Conservation (phyloP, 2,797 vertebrate genomes). For the Oreonectes daqikongensis region DNA sequence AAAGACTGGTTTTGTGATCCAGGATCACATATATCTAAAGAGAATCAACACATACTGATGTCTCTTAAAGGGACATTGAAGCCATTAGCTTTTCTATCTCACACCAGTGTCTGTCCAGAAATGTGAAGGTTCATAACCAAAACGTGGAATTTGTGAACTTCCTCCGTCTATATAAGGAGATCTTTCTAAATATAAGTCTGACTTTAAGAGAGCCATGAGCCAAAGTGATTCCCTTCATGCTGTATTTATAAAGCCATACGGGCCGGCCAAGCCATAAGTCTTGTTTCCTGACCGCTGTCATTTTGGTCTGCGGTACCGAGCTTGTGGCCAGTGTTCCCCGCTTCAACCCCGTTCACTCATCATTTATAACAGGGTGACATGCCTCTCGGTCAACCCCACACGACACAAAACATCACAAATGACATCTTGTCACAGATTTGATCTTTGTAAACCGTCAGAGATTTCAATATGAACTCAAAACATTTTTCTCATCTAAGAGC, state of each 20-base stretch:
- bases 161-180: conserved; percentile 50
- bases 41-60: no score
- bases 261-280: conserved; percentile 60
- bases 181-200: conserved; percentile 51
- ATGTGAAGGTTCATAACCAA: conserved; percentile 11
- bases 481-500: no score
- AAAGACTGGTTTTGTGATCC: no score
- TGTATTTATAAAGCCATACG: conserved; percentile 57
- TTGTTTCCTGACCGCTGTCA: conserved; percentile 73
- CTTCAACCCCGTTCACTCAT: conserved; percentile 67
- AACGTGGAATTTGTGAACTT: conserved; percentile 38
- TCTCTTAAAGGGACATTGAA: no score
- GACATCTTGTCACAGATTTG: background rate
- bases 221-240: conserved; percentile 55
- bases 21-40: no score
- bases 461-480: background rate
- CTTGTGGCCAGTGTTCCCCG: conserved; percentile 66
- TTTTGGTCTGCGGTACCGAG: conserved; percentile 72
- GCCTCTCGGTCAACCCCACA: background rate
- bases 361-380: conserved; percentile 52
- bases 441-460: no score
- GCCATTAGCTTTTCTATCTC: conserved; percentile 4
- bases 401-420: background rate
- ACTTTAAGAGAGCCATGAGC: conserved; percentile 62
- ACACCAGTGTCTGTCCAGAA: conserved; percentile 8